Evolutionary conservation across 2,113 vertebrate species (phyloP), one percentile per base, ranked within the genome.

Genomic region (Taurulus bubalis): DNA sequence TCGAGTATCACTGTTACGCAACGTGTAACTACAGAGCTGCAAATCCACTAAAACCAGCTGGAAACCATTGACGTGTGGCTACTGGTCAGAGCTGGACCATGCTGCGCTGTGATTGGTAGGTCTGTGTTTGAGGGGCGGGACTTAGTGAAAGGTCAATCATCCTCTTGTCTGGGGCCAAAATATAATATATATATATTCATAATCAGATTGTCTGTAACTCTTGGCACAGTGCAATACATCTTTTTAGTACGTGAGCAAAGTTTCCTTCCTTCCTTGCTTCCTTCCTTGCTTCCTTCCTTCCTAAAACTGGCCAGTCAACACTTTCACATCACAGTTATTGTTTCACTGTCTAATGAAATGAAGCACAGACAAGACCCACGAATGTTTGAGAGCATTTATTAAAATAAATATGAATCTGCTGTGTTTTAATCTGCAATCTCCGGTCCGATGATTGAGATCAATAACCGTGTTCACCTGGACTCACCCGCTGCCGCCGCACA

Each of bases 401-500:
- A 18, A 22, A 8, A 20, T 20, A 49, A 2, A 20, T 20, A 49
- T 49, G 18, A 49, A 20, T 49, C 45, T 12, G 10, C 38, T 45
- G 42, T 16, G 40, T 40, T 40, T 40, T 40, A 40, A 40, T 40
- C 40, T 12, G 40, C 3, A 11, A 12, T 42, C 47, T 55, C 51
- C 10, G 53, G n/a, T 24, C 11, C 3, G 11, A 56, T 56, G 11
- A 56, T 26, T 12, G 36, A 34, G n/a, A 36, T 8, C 10, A 36
- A 79, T 72, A 72, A 82, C 8, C 69, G 2, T 45, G 28, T 24
- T 76, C 71, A 74, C 80, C 68, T 80, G 83, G 14, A 53, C 68
- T n/a, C 69, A 16, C 74, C 55, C 8, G n/a, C n/a, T n/a, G n/a
- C n/a, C n/a, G n/a, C n/a, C n/a, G n/a, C n/a, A n/a, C n/a, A n/a